A percentile compares a stretch with the other conserved stretches of the same genome.
phyloP scores from a whole-genome alignment of 2,888 invertebrate species.

The Pteria penguin region DNA sequence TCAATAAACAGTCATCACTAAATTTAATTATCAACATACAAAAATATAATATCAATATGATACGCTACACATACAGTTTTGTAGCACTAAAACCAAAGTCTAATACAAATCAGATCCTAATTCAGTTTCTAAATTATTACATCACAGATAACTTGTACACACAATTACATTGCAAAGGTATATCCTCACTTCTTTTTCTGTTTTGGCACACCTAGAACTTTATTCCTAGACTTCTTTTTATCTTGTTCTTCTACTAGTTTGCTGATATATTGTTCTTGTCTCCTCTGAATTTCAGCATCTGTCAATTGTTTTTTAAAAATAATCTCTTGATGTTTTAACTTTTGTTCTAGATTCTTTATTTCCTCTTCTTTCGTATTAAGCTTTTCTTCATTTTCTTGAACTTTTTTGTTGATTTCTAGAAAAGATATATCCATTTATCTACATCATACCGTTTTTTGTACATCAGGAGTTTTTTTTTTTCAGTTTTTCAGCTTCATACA shows the following conservation, averaged over 20 bases:
- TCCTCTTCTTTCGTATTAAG: conserved; percentile 57
- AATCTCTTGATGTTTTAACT: conserved; percentile 54
- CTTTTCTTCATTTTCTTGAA: conserved; percentile 58
- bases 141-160: no score
- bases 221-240: conserved; percentile 34
- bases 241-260: conserved; percentile 57
- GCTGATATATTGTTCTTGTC: conserved; percentile 61
- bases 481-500: background rate
- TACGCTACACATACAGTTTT: no score
- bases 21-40: no score
- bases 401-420: conserved; percentile 55
- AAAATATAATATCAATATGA: no score
- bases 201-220: conserved; percentile 4
- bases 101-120: no score
- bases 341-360: conserved; percentile 55
- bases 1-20: no score
- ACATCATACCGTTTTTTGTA: no score
- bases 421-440: no score
- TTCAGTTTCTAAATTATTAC: no score
- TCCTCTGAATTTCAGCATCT: conserved; percentile 59
- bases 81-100: no score
- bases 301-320: conserved; percentile 58
- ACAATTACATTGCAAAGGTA: no score
- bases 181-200: background rate
- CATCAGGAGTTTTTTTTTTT: background rate